A percentile compares a stretch with the other conserved stretches of the same genome.
These are phyloP conservation scores for Scolopax bukidnonensis DNA, from an alignment of 2,797 vertebrate genomes.

Conservation along the genomic window DNA sequence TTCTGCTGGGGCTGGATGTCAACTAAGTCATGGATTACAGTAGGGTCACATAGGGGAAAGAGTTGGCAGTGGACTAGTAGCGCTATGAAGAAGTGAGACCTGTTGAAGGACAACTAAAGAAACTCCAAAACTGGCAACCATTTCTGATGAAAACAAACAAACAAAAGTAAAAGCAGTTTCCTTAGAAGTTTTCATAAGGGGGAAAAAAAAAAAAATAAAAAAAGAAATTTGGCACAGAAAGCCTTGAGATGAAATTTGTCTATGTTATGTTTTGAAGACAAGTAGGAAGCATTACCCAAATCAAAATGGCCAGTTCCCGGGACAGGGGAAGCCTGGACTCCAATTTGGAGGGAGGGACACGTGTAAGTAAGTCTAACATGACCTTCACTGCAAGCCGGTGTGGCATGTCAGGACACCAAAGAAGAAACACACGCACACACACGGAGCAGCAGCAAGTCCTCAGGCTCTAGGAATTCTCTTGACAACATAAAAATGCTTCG, in stretches of 20 bases:
- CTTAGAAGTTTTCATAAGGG: background rate
- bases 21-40: background rate
- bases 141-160: background rate
- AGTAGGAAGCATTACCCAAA: background rate
- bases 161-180: background rate
- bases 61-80: background rate
- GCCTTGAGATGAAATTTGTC: background rate
- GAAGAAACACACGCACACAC: background rate
- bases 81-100: background rate
- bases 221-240: background rate
- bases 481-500: background rate
- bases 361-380: fast-evolving
- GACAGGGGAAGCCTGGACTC: background rate
- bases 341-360: background rate
- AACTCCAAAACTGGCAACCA: background rate
- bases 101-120: background rate
- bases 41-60: background rate
- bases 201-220: background rate
- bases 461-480: background rate
- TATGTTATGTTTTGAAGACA: background rate
- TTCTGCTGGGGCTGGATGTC: background rate
- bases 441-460: background rate
- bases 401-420: background rate
- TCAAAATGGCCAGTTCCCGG: background rate
- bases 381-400: background rate